These are phyloP conservation scores for Heliocidaris tuberculata DNA, from an alignment of 35 echinoderm and acorn worm species.

Conservation along the genomic window DNA sequence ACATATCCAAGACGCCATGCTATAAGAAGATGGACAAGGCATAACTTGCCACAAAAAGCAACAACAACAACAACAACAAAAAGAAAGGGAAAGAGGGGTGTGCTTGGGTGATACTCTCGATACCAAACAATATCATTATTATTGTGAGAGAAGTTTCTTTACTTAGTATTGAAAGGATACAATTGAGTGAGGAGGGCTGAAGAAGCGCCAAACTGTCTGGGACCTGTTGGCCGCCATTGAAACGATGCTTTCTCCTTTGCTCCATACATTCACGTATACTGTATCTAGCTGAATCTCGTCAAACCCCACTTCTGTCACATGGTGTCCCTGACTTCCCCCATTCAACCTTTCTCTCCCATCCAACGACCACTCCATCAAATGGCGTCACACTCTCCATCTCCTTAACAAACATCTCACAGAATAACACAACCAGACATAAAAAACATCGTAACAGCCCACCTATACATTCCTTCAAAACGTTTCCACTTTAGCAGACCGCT, in stretches of 20 bases:
- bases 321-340: constrained; percentile 22
- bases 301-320: neutral
- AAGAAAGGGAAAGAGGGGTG: neutral
- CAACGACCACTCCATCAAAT: neutral
- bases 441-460: neutral
- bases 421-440: neutral
- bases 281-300: neutral
- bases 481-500: neutral
- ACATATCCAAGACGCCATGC: neutral
- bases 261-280: neutral
- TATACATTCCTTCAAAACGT: neutral
- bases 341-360: neutral
- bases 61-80: neutral
- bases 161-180: neutral
- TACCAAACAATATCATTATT: constrained; percentile 17
- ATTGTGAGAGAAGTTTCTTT: constrained; percentile 4
- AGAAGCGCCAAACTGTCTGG: constrained; percentile 11
- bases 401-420: neutral
- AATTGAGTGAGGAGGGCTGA: neutral
- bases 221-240: neutral
- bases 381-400: constrained; percentile 6
- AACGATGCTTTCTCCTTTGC: neutral
- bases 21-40: neutral
- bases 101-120: neutral
- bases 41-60: neutral